A percentile compares a stretch with the other conserved stretches of the same genome.
These are phyloP conservation scores for Bombus confusus DNA, from an alignment of 1,140 invertebrate genomes.

Conservation along the genomic window DNA sequence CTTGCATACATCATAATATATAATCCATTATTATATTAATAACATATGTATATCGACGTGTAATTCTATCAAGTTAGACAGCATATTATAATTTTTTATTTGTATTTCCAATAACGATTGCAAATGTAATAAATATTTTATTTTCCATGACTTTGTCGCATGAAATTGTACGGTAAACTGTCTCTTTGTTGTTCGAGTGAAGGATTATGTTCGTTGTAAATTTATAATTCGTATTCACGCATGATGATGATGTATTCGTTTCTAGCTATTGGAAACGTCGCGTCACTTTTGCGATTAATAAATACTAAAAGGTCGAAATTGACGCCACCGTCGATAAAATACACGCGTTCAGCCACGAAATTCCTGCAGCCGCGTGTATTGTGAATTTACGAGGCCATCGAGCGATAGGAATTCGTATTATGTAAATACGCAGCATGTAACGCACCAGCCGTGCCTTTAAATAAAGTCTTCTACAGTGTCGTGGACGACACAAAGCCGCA, in stretches of 20 bases:
- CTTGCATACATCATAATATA: not conserved
- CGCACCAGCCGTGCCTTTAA: slow-evolving; percentile 46
- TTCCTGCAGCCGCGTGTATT: not conserved
- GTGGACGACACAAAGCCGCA: not conserved
- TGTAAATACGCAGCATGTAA: slow-evolving; percentile 46
- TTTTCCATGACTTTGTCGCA: not conserved
- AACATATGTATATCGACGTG: not conserved
- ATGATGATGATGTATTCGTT: not conserved
- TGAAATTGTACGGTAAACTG: not conserved
- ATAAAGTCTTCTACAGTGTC: slow-evolving; percentile 56
- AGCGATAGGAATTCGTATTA: slow-evolving; percentile 45
- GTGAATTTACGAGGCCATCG: slow-evolving; percentile 23
- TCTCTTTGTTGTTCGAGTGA: not conserved
- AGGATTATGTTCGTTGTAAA: not conserved
- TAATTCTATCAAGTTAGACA: not conserved
- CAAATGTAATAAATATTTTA: not conserved
- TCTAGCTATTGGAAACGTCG: not conserved
- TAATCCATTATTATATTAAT: not conserved
- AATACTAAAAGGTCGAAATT: slow-evolving; percentile 39
- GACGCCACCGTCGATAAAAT: slow-evolving; percentile 31
- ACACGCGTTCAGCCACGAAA: not conserved
- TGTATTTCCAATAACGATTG: not conserved
- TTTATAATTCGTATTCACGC: not conserved
- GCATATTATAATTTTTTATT: not conserved
- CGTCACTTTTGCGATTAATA: not conserved